A percentile compares a stretch with the other conserved stretches of the same genome.
These are phyloP conservation scores for Petroica traversi DNA, from an alignment of 2,113 vertebrate genomes.

Conservation along the genomic window DNA sequence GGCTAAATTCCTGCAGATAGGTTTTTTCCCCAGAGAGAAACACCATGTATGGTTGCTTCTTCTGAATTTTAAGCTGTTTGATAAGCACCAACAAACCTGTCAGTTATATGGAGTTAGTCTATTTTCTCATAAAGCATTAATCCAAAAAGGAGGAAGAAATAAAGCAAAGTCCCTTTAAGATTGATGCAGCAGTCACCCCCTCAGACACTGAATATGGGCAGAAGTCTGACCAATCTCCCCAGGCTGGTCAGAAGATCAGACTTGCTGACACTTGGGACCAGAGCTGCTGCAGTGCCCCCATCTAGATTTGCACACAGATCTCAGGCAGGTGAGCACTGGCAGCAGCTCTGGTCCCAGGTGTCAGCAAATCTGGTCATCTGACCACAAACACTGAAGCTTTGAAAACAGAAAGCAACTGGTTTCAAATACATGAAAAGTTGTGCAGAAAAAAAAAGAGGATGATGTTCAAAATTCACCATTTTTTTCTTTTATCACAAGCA, in stretches of 20 bases:
- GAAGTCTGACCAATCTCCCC: neutral
- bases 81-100: neutral
- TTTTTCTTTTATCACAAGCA: neutral
- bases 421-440: neutral
- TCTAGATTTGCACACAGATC: too few relatives aligned
- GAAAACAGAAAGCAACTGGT: neutral
- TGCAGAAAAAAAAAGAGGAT: neutral
- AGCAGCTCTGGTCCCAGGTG: neutral
- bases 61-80: neutral
- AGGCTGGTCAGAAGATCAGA: neutral
- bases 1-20: neutral
- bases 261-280: neutral
- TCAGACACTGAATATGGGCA: neutral
- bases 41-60: fast-evolving
- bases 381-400: neutral
- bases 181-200: neutral
- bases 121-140: neutral
- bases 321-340: too few relatives aligned
- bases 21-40: neutral
- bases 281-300: neutral
- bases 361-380: neutral
- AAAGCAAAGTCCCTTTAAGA: neutral
- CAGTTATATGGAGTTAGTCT: neutral
- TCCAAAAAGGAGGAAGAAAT: neutral
- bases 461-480: neutral